Evolutionary conservation across 2,797 vertebrate species (phyloP).

Genomic region (Rallus crepitans): DNA sequence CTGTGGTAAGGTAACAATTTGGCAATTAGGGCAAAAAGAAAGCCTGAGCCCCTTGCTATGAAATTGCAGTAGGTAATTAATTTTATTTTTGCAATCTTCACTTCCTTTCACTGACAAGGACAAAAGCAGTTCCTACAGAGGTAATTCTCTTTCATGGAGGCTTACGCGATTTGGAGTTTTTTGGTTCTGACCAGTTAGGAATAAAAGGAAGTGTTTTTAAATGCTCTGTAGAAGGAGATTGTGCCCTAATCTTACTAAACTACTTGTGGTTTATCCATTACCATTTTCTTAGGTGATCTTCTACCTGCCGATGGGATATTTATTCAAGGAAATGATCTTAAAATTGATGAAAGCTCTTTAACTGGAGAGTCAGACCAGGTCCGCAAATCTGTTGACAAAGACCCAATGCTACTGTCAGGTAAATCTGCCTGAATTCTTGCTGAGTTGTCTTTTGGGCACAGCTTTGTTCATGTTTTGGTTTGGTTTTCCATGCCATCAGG

Average conservation of each 20-base stretch:
- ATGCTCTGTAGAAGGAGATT: background rate
- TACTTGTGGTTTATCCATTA: background rate
- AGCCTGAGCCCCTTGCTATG: background rate
- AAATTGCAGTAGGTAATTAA: background rate
- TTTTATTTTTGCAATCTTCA: background rate
- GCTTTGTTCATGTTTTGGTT: background rate
- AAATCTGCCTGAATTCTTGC: slow-evolving; percentile 16
- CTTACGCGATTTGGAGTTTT: background rate
- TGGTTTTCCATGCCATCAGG: background rate
- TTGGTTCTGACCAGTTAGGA: background rate
- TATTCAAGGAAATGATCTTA: slow-evolving; percentile 97
- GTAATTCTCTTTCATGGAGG: background rate
- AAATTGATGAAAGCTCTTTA: slow-evolving; percentile 97
- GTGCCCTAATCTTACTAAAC: background rate
- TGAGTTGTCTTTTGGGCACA: background rate
- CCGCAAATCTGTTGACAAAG: slow-evolving; percentile 92
- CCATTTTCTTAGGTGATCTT: slow-evolving; percentile 85
- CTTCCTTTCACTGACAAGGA: background rate
- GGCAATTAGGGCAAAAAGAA: background rate
- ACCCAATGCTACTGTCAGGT: slow-evolving; percentile 98
- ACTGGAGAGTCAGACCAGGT: slow-evolving; percentile 98
- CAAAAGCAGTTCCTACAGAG: background rate
- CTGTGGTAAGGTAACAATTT: background rate
- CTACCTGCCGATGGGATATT: slow-evolving; percentile 94
- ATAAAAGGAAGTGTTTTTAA: background rate